Evolutionary conservation across 2,888 invertebrate species (phyloP).

Genomic region (Drosophila meridionalis): DNA sequence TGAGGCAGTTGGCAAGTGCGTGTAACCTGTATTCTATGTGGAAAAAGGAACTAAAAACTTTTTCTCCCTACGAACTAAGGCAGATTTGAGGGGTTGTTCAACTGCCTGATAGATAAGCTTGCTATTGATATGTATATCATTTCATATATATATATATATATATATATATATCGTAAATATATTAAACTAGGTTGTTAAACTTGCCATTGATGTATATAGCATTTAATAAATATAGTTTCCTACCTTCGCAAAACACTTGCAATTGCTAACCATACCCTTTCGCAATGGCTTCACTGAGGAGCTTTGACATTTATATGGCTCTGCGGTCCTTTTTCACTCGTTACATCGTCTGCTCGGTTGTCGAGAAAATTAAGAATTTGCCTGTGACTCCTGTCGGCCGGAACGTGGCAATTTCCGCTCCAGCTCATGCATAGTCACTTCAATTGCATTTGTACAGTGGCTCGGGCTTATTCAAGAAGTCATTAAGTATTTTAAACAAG

Average conservation of each 20-base stretch:
- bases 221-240: not conserved
- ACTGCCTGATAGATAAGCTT: not conserved
- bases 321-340: slow-evolving; percentile 7
- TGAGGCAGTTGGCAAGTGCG: not conserved
- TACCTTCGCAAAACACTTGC: not conserved
- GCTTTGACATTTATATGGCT: slow-evolving; percentile 12
- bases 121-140: not conserved
- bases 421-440: slow-evolving; percentile 34
- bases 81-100: not conserved
- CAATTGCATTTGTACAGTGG: slow-evolving; percentile 26
- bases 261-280: slow-evolving; percentile 8
- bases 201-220: not conserved
- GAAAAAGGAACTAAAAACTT: not conserved
- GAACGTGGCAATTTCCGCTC: slow-evolving; percentile 72
- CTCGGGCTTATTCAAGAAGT: slow-evolving; percentile 23
- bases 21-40: not conserved
- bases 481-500: slow-evolving; percentile 61
- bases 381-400: slow-evolving; percentile 41
- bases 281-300: not conserved
- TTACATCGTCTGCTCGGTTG: slow-evolving; percentile 15
- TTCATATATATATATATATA: not conserved
- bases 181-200: not conserved
- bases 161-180: no score
- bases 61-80: not conserved
- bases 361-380: slow-evolving; percentile 50